Evolutionary conservation across 2,797 vertebrate genomes (phyloP), one percentile per base, ranked within the genome.

Genomic region (Triplophysa yarkandensis): DNA sequence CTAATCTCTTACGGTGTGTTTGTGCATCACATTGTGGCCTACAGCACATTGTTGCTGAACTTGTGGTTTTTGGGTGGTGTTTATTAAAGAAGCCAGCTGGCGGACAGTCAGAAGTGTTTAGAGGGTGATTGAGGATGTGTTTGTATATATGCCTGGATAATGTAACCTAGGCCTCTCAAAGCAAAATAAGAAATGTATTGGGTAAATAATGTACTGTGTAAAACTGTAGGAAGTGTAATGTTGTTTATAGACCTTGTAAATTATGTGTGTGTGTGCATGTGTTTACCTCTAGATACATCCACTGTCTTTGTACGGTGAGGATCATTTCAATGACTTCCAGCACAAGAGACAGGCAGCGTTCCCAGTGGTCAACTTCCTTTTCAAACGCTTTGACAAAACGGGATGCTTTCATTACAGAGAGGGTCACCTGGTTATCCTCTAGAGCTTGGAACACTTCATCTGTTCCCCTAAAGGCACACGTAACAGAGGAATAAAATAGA

Each of bases 201-300:
- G 21, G 23, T 54, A 17, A 63, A 10, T 57, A 57, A 74, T 43
- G 27, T 46, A 28, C 71, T 74, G 16, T 57, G 21, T 65, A 44
- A 55, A 66, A 57, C 39, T 36, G 50, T 25, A 34, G 50, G 61
- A 64, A 65, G 52, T 72, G 46, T 30, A 11, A 6, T 23, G 8
- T 32, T 1, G 2, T 32, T 9, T 58, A 32, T 28, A 58, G 17
- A 32, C 17, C 28, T 25, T 5, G 50, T 25, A 25, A 52, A 52
- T 52, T 4, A 52, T 25, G 50, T 55, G 43, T 39, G 10, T 34
- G 43, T 34, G 39, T 57, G 54, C 43, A 55, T 41, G 36, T 58
- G 4, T 79, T 77, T 83, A 96, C 95, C 94, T 97, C 93, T 32
- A 97, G 87, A 81, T 96, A 96, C 87, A 94, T 91, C 95, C 95